These are phyloP conservation scores for Psammodynastes pulverulentus DNA, from an alignment of 2,113 vertebrate species.

Conservation along the genomic window DNA sequence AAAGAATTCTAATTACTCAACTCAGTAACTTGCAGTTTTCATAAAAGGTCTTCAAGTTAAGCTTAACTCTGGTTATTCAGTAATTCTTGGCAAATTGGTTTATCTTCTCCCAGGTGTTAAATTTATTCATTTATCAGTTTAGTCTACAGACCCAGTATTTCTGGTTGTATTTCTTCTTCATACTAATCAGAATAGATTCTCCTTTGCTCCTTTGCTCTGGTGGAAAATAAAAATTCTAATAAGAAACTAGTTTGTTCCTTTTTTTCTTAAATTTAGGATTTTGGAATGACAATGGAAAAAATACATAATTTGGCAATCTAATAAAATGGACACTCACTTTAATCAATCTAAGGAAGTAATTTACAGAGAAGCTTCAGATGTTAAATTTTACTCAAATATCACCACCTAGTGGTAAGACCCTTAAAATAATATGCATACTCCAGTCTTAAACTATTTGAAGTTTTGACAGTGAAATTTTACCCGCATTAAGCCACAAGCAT, in stretches of 20 bases:
- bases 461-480: neutral
- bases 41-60: neutral
- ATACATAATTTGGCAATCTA: constrained; percentile 10
- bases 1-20: neutral
- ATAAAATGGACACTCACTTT: neutral
- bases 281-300: constrained; percentile 8
- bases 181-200: neutral
- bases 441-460: neutral
- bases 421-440: neutral
- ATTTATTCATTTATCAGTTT: neutral
- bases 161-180: neutral
- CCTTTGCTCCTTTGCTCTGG: neutral
- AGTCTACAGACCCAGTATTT: neutral
- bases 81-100: neutral
- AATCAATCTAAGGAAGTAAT: neutral
- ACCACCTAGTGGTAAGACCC: constrained; percentile 49
- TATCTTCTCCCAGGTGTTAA: neutral
- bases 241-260: accelerated
- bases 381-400: constrained; percentile 9
- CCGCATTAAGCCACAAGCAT: neutral
- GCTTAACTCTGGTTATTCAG: neutral
- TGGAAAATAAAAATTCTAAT: neutral
- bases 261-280: neutral
- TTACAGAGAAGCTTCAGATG: neutral
- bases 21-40: neutral